A percentile compares a stretch with the other conserved stretches of the same genome.
Conservation (phyloP, 2,888 invertebrate genomes). For the Eupithecia centaureata region DNA sequence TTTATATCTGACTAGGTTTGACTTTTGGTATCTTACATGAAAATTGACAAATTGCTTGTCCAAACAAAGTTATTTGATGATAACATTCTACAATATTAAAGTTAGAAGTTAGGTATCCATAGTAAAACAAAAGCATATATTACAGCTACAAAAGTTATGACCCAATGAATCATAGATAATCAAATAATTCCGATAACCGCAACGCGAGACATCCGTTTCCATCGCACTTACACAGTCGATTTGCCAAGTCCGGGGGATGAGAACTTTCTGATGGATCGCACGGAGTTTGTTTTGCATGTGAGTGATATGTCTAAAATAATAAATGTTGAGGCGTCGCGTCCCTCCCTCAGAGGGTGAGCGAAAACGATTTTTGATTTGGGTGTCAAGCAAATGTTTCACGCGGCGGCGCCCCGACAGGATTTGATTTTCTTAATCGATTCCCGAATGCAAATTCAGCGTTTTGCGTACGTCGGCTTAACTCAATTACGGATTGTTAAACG, state of each 20-base stretch:
- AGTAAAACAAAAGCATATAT: constrained; percentile 6
- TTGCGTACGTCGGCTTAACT: constrained; percentile 41
- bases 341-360: constrained; percentile 73
- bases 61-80: background rate
- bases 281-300: constrained; percentile 84
- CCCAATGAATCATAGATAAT: constrained; percentile 41
- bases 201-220: constrained; percentile 54
- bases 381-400: constrained; percentile 84
- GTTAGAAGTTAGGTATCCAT: no score
- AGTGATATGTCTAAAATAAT: constrained; percentile 85
- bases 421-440: constrained; percentile 84
- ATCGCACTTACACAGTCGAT: constrained; percentile 82
- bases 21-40: background rate
- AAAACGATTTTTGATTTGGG: constrained; percentile 85
- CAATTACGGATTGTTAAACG: constrained; percentile 53
- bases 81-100: background rate
- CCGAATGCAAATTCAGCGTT: constrained; percentile 65
- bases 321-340: constrained; percentile 80
- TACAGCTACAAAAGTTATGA: constrained; percentile 19
- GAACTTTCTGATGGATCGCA: constrained; percentile 84
- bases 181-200: constrained; percentile 39
- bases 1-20: background rate
- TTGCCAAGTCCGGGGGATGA: constrained; percentile 62
- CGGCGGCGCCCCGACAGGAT: constrained; percentile 76
- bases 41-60: background rate